Evolutionary conservation across 2,888 invertebrate genomes (phyloP).

Genomic region (Orgyia antiqua): DNA sequence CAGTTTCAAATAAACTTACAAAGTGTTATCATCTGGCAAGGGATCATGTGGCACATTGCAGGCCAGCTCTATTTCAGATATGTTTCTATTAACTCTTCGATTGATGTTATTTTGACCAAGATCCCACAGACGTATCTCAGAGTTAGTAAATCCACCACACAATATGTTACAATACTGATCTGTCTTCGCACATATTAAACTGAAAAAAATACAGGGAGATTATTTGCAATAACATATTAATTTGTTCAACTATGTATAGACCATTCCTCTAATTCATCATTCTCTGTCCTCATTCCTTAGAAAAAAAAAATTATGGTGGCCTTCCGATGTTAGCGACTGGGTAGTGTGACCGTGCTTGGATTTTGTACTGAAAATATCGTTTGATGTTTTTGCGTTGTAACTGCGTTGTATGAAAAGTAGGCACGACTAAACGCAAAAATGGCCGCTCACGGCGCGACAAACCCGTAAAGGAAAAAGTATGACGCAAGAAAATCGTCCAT

Average conservation of each 20-base stretch:
- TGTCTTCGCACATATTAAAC: conserved; percentile 80
- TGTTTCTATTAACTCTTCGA: conserved; percentile 55
- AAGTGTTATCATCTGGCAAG: conserved; percentile 54
- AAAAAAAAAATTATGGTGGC: too few relatives aligned
- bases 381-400: too few relatives aligned
- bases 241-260: background rate
- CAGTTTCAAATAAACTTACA: too few relatives aligned
- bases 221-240: background rate
- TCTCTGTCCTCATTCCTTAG: background rate
- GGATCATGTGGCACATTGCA: conserved; percentile 72
- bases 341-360: too few relatives aligned
- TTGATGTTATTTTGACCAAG: conserved; percentile 70
- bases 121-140: conserved; percentile 83
- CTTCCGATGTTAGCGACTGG: too few relatives aligned
- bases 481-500: too few relatives aligned
- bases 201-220: conserved; percentile 40
- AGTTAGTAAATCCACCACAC: conserved; percentile 84
- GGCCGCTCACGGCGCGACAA: too few relatives aligned
- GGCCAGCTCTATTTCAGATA: conserved; percentile 69
- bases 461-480: too few relatives aligned
- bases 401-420: too few relatives aligned
- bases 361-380: too few relatives aligned
- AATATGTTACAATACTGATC: conserved; percentile 81
- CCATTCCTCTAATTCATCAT: too few relatives aligned
- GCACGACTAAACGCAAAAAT: too few relatives aligned